Conservation (phyloP, 1,140 invertebrate genomes). For the Lerema accius region DNA sequence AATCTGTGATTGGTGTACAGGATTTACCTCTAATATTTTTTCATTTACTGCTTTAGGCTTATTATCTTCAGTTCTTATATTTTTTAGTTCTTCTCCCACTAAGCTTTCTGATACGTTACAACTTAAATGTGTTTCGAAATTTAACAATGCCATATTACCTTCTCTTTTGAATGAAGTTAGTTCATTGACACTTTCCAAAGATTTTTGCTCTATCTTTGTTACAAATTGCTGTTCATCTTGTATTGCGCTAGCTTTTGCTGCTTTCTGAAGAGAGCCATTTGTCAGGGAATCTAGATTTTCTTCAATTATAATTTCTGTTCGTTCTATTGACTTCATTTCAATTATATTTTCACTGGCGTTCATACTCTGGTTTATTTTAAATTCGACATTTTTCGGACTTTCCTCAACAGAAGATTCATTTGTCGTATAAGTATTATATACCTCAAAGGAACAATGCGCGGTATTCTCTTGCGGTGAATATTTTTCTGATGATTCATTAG, state of each 20-base stretch:
- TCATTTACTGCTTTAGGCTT: conserved; percentile 41
- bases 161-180: conserved; percentile 39
- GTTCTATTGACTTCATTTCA: conserved; percentile 55
- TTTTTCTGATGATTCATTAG: conserved; percentile 36
- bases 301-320: conserved; percentile 47
- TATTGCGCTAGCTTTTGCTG: conserved; percentile 43
- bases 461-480: conserved; percentile 36
- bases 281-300: conserved; percentile 40
- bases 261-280: conserved; percentile 23
- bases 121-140: conserved; percentile 53
- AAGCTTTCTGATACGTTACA: conserved; percentile 57
- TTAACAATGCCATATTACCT: conserved; percentile 43
- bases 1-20: conserved; percentile 59
- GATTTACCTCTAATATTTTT: conserved; percentile 51
- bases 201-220: conserved; percentile 42
- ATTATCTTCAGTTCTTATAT: conserved; percentile 38
- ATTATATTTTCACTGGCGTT: conserved; percentile 49
- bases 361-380: conserved; percentile 30
- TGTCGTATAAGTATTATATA: conserved; percentile 50
- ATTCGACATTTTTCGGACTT: conserved; percentile 31
- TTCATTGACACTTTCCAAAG: conserved; percentile 49
- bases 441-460: conserved; percentile 45
- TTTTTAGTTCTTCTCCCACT: conserved; percentile 44
- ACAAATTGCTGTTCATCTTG: conserved; percentile 46
- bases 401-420: conserved; percentile 48